Percentiles rank a stretch among this genome's conserved stretches.
Conservation (phyloP, 2,797 vertebrate species). For the Thunnus albacares region DNA sequence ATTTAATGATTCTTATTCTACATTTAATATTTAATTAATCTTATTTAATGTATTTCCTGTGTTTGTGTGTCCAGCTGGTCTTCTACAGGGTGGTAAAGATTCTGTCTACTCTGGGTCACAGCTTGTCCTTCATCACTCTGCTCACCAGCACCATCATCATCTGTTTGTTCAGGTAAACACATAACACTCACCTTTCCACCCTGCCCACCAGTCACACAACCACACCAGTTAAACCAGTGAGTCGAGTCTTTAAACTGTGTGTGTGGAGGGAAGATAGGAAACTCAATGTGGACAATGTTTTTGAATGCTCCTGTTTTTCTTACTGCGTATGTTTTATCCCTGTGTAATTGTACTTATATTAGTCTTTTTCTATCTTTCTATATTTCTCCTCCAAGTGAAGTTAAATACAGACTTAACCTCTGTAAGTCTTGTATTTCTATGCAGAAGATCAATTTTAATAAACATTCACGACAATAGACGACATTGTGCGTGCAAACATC, state of each 20-base stretch:
- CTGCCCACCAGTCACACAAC: neutral
- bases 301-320: too few species aligned
- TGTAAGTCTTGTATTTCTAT: neutral
- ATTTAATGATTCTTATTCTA: too few species aligned
- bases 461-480: neutral
- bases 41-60: neutral
- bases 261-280: too few species aligned
- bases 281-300: too few species aligned
- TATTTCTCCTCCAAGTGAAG: neutral
- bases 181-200: neutral
- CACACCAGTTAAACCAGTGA: constrained; percentile 1
- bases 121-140: constrained; percentile 91
- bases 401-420: neutral
- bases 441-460: neutral
- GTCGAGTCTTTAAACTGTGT: too few species aligned
- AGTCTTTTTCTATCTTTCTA: too few species aligned
- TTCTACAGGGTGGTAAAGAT: constrained; percentile 92
- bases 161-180: constrained; percentile 90
- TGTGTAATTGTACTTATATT: too few species aligned
- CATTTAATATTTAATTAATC: too few species aligned
- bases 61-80: constrained; percentile 80
- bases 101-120: constrained; percentile 93
- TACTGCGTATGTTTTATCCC: too few species aligned
- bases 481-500: neutral
- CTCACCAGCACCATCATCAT: constrained; percentile 91